A percentile compares a stretch with the other conserved stretches of the same genome.
These are phyloP conservation scores for Tetrapedia diversipes DNA, from an alignment of 2,888 invertebrate species.

Conservation along the genomic window DNA sequence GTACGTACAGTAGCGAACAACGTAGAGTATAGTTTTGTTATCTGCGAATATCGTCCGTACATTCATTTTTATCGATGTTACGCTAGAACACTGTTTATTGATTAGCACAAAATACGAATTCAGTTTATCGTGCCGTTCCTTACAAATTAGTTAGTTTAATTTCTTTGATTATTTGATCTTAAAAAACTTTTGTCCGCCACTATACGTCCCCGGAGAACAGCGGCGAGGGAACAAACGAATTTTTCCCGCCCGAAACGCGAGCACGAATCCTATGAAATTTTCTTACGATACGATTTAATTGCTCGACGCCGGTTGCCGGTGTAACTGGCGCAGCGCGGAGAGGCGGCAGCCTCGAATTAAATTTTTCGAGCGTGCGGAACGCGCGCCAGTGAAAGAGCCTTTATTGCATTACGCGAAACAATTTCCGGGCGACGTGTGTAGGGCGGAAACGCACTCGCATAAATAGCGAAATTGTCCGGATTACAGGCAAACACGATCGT, in stretches of 20 bases:
- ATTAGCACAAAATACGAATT: too few species aligned
- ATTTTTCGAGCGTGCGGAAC: slow-evolving; percentile 11
- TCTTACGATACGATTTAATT: slow-evolving; percentile 20
- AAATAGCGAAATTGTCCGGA: slow-evolving; percentile 45
- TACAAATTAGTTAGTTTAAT: too few species aligned
- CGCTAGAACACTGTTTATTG: too few species aligned
- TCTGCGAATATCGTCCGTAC: too few species aligned
- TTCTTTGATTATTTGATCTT: too few species aligned
- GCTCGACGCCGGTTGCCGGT: too few species aligned
- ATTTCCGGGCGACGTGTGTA: slow-evolving; percentile 9
- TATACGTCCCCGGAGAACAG: neutral
- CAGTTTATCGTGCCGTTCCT: too few species aligned
- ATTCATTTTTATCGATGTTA: too few species aligned
- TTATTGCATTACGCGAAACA: slow-evolving; percentile 8
- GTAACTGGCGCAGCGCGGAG: too few species aligned
- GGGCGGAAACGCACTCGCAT: slow-evolving; percentile 21
- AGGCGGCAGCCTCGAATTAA: slow-evolving; percentile 21
- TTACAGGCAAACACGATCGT: slow-evolving; percentile 28
- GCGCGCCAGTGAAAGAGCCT: slow-evolving; percentile 12
- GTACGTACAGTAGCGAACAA: too few species aligned
- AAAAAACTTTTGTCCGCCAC: too few species aligned
- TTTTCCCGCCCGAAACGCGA: neutral
- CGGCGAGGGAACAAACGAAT: neutral
- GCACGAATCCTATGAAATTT: neutral
- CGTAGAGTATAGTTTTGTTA: too few species aligned